A percentile compares a stretch with the other conserved stretches of the same genome.
Conservation (phyloP, 1,140 invertebrate species). For the Archegozetes longisetosus region DNA sequence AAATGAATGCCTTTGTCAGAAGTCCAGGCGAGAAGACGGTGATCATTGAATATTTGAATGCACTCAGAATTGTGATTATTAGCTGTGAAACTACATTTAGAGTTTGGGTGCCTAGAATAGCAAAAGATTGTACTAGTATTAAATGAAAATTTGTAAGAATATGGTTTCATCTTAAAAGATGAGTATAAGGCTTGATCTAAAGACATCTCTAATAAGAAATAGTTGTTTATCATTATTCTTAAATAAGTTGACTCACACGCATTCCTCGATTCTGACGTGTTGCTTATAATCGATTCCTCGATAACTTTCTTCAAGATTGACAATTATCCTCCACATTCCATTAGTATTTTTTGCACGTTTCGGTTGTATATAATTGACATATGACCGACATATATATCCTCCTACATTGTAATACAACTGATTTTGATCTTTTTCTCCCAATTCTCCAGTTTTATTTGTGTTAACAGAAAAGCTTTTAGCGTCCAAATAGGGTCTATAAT, state of each 20-base stretch:
- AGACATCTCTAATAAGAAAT: too few species aligned
- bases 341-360: constrained; percentile 53
- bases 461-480: not conserved
- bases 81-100: not conserved
- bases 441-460: too few species aligned
- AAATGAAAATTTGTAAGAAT: not conserved
- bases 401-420: constrained; percentile 32
- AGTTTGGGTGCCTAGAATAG: not conserved
- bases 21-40: constrained; percentile 66
- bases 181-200: too few species aligned
- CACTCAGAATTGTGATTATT: constrained; percentile 40
- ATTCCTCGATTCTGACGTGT: constrained; percentile 64
- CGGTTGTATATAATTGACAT: constrained; percentile 57
- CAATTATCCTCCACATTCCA: constrained; percentile 71
- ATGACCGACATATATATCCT: constrained; percentile 59
- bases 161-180: too few species aligned
- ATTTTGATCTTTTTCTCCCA: too few species aligned
- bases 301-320: constrained; percentile 45
- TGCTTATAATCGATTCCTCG: constrained; percentile 50
- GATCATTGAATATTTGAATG: constrained; percentile 65
- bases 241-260: constrained; percentile 39
- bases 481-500: too few species aligned
- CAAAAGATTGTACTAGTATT: not conserved
- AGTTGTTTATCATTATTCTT: too few species aligned
- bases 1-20: constrained; percentile 58